Conservation (phyloP, 2,113 vertebrate genomes). For the Struthidea cinerea region DNA sequence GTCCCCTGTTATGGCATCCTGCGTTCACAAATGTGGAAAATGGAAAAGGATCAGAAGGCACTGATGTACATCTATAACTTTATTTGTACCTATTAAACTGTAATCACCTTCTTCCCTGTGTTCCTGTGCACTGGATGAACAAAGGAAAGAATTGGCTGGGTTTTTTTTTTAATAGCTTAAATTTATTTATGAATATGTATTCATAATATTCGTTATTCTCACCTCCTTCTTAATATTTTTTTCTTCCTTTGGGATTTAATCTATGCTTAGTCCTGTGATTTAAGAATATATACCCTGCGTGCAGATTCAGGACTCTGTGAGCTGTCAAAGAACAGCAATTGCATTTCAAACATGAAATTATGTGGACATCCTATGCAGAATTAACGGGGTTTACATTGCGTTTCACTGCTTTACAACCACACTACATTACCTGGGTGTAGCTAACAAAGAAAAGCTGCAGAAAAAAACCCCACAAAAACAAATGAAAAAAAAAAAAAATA, state of each 20-base stretch:
- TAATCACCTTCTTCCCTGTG: background rate
- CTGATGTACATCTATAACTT: background rate
- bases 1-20: background rate
- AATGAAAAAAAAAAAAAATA: background rate
- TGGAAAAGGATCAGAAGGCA: background rate
- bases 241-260: background rate
- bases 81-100: background rate
- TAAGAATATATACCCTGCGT: background rate
- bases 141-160: rapidly evolving
- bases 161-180: background rate
- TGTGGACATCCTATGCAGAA: background rate
- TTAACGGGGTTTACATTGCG: background rate
- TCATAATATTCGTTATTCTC: background rate
- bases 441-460: background rate
- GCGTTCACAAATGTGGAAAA: background rate
- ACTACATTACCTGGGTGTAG: background rate
- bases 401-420: background rate
- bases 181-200: background rate
- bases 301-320: background rate
- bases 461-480: background rate
- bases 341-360: background rate
- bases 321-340: background rate
- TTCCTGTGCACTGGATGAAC: background rate
- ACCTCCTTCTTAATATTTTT: background rate
- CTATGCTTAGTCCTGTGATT: background rate